Percentiles rank a stretch among this genome's conserved stretches.
phyloP scores from a whole-genome alignment of 2,797 vertebrate genomes.

The Coreius guichenoti region DNA sequence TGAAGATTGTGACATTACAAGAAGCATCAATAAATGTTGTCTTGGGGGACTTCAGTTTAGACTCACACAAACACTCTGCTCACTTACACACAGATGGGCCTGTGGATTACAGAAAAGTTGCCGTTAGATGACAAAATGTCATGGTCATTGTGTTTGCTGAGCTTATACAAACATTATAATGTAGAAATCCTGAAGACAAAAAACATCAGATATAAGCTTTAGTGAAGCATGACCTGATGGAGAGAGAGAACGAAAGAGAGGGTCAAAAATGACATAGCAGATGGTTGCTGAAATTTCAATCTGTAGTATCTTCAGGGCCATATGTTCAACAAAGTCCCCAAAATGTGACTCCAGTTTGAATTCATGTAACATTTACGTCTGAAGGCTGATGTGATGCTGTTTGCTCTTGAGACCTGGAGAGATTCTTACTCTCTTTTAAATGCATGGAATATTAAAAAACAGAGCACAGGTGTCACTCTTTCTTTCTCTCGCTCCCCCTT shows the following conservation, averaged over 20 bases:
- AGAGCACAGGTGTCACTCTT: slow-evolving; percentile 32
- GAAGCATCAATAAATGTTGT: slow-evolving; percentile 22
- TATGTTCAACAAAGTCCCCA: slow-evolving; percentile 16
- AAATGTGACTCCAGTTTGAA: neutral
- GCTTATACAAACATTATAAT: slow-evolving; percentile 11
- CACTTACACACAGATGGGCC: neutral
- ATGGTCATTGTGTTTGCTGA: slow-evolving; percentile 18
- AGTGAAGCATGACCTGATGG: no score
- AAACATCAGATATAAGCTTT: slow-evolving; percentile 15
- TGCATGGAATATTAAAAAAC: slow-evolving; percentile 38
- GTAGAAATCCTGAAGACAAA: neutral
- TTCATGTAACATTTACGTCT: slow-evolving; percentile 12
- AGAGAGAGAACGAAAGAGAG: neutral
- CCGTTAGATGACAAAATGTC: neutral
- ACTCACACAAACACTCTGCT: slow-evolving; percentile 1
- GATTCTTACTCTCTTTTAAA: slow-evolving; percentile 24
- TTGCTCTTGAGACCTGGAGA: slow-evolving; percentile 6
- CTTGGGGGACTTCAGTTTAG: neutral
- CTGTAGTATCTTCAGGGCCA: slow-evolving; percentile 9
- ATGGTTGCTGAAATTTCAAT: slow-evolving; percentile 17
- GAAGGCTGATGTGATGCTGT: neutral
- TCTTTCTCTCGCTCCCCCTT: slow-evolving; percentile 46
- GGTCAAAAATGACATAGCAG: neutral
- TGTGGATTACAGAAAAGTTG: slow-evolving; percentile 17
- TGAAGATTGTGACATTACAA: slow-evolving; percentile 37